Evolutionary conservation across 92 coral and sea anemone genomes (phyloP), one percentile per base, ranked within the genome.

Genomic region (Umimayanthus chanpuru): DNA sequence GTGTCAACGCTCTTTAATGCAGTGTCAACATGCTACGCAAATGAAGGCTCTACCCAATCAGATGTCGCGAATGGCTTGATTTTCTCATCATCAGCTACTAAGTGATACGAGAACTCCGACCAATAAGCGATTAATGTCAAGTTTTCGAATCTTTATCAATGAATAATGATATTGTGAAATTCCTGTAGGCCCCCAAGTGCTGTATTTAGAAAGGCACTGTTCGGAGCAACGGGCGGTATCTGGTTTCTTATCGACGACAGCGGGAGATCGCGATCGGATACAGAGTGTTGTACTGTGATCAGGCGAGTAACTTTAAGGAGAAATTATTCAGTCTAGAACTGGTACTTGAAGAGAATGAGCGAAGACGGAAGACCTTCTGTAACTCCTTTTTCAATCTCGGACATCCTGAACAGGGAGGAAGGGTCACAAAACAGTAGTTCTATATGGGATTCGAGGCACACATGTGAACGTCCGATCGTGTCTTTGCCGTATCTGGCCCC

Each of bases 61-160:
- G 92, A 90, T 88, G 8, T 77, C 88, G 91, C 88, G 92, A 95
- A 93, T 95, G 92, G 96, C 98, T 85, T 92, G 96, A 93, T 95
- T 94, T 93, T 93, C 96, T 92, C 96, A 95, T 95, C 98, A 95
- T 91, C 96, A 95, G 94, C 91, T 91, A 79, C 96, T 95, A 95
- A 92, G 93, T 92, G 98, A 93, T 95, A 95, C 96, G 96, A 91
- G 92, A 91, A 90, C 98, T 88, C 89, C 92, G 93, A 93, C 98
- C 98, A 95, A 95, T 95, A 91, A 94, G 94, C 98, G 98, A 92
- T 95, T 93, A 93, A 93, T 93, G 98, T 93, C 92, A 90, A 95
- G 92, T 95, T 95, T 32, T 95, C 92, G 96, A 95, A 93, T 95
- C 92, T 94, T 93, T 93, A 95, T 95, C 94, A 94, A 90, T 95